These are phyloP conservation scores for Chironomus riparius DNA, from an alignment of 2,888 invertebrate genomes.

Conservation along the genomic window DNA sequence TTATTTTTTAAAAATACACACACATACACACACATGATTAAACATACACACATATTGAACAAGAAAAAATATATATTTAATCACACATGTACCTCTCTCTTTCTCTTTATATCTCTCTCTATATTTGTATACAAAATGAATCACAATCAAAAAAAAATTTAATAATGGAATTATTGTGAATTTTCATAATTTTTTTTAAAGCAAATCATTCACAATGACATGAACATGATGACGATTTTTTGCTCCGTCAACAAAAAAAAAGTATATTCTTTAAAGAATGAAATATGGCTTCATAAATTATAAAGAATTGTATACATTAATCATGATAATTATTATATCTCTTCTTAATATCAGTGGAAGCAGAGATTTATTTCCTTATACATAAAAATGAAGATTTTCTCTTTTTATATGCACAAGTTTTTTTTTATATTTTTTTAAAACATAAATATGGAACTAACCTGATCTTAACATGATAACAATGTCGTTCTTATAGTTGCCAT, in stretches of 20 bases:
- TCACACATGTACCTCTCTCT: constrained; percentile 28
- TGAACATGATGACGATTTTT: neutral
- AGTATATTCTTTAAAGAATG: neutral
- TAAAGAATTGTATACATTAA: constrained; percentile 6
- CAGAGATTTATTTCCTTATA: neutral
- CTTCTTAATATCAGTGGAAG: neutral
- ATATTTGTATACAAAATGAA: constrained; percentile 2
- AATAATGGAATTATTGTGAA: neutral
- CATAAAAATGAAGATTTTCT: neutral
- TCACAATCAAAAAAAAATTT: neutral
- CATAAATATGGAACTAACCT: neutral
- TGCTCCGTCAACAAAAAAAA: neutral
- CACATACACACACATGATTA: constrained; percentile 11
- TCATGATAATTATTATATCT: constrained; percentile 1
- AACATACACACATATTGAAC: neutral
- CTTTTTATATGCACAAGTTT: neutral
- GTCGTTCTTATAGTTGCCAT: too few relatives aligned
- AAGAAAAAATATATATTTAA: constrained; percentile 4
- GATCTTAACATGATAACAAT: too few relatives aligned
- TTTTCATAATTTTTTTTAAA: neutral
- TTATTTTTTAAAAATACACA: neutral
- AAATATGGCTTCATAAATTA: constrained; percentile 16
- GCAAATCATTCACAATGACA: neutral
- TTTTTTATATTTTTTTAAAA: neutral
- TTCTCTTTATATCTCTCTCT: constrained; percentile 14